Evolutionary conservation across 1,140 invertebrate species (phyloP).

Genomic region (Littorina saxatilis): DNA sequence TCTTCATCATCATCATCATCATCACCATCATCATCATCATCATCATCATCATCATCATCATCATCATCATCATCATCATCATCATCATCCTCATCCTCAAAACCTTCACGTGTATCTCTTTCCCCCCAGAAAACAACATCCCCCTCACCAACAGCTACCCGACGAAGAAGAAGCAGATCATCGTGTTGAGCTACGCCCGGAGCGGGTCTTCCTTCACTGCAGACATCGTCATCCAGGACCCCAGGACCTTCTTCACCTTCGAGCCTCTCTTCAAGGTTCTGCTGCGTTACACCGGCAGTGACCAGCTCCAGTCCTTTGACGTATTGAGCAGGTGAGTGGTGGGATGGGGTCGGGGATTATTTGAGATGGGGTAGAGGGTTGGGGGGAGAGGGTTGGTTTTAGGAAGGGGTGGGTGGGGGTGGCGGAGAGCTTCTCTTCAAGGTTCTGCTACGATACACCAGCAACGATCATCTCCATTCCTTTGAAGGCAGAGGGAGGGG

Average conservation of each 20-base stretch:
- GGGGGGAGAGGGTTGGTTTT: background rate
- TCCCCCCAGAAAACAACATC: slow-evolving; percentile 19
- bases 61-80: no score
- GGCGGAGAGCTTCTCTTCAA: background rate
- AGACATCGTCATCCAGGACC: slow-evolving; percentile 32
- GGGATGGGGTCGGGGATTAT: no score
- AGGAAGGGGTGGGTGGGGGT: background rate
- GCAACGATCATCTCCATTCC: no score
- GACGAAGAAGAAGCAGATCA: slow-evolving; percentile 15
- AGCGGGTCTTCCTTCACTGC: slow-evolving; percentile 36
- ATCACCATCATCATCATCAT: no score
- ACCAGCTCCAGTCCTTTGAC: slow-evolving; percentile 27
- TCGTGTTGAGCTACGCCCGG: slow-evolving; percentile 31
- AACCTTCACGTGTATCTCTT: background rate
- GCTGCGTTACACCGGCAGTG: slow-evolving; percentile 32
- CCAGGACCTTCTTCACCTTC: slow-evolving; percentile 30
- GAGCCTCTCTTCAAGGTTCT: slow-evolving; percentile 33
- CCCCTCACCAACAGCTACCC: slow-evolving; percentile 16
- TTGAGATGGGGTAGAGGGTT: background rate
- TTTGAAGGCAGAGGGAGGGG: no score
- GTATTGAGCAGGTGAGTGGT: slow-evolving; percentile 19
- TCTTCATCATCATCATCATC: no score
- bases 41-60: no score
- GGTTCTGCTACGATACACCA: no score
- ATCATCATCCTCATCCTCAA: no score